Base-by-base conservation (phyloP, 2,113 vertebrate genomes). In the Hemichromis elongatus region DNA sequence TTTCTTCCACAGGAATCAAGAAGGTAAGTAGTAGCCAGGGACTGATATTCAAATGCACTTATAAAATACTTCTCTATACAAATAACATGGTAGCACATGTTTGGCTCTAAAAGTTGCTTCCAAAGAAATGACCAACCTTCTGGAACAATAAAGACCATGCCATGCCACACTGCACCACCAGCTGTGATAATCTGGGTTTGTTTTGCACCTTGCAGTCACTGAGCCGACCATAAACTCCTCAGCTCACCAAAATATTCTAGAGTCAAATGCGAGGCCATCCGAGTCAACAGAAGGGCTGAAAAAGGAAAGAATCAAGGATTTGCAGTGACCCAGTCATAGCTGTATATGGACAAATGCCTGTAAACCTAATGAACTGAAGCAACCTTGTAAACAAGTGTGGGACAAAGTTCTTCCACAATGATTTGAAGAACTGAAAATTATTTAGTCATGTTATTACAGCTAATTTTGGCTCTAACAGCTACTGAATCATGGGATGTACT, bases 51-150 rank as follows among this genome's bases (percentile, higher is more conserved):
- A 63, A 63, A 63, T 63, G 59, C 30, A n/a, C 59, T n/a, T 12
- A n/a, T n/a, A 33, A 6, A 33, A 33, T 33, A 33, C 30, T 33
- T 33, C 30, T 33, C 2, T 33, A 33, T 33, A 33, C 5, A 33
- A 33, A 19, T 0, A 61, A 19, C 2, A 37, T 63, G 10, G 6
- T 12, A 63, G 61, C 61, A 66, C 19, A 37, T n/a, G 19, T 0
- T 21, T 13, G 18, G 33, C 37, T 66, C 13, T 18, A 37, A 66
- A 66, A 0, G 61, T 66, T 66, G 61, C 33, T 21, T 66, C 61
- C 2, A 37, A 37, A 66, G 33, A 66, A 66, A 66, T 3, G 10
- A 63, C 19, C 37, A 63, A 33, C 21, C 33, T 35, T 35, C 9
- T 61, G 57, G 30, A 35, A 61, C 9, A 63, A 21, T 21, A n/a